Percentiles rank a stretch among this genome's conserved stretches.
Conservation (phyloP, 2,888 invertebrate species). For the Esperia sulphurella region DNA sequence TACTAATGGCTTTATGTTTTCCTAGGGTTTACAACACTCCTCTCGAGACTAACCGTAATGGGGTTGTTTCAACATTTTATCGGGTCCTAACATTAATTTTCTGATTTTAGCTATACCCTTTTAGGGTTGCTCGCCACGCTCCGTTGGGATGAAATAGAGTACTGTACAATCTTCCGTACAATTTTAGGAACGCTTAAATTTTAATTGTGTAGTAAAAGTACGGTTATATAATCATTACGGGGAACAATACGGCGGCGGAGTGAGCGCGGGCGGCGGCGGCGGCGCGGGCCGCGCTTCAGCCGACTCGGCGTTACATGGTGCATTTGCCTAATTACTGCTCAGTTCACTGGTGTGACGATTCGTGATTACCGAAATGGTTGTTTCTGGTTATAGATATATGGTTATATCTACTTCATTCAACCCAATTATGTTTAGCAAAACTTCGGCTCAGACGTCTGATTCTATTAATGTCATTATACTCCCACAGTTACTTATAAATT, state of each 20-base stretch:
- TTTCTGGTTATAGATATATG: constrained; percentile 49
- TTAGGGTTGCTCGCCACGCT: constrained; percentile 50
- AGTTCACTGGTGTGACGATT: constrained; percentile 68
- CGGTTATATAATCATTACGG: constrained; percentile 73
- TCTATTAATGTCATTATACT: constrained; percentile 16
- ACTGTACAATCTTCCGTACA: constrained; percentile 56
- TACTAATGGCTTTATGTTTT: constrained; percentile 35
- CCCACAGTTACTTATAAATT: constrained; percentile 41
- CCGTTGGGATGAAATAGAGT: constrained; percentile 59
- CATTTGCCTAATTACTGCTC: constrained; percentile 73
- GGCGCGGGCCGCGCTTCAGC: constrained; percentile 24
- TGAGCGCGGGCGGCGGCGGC: constrained; percentile 23
- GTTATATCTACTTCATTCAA: constrained; percentile 42
- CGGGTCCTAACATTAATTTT: constrained; percentile 33
- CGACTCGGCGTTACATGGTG: constrained; percentile 62
- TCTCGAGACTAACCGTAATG: constrained; percentile 20
- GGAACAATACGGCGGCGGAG: constrained; percentile 57
- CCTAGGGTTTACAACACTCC: constrained; percentile 25
- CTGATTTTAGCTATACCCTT: constrained; percentile 45
- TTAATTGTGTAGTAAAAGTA: constrained; percentile 76
- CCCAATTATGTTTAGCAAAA: constrained; percentile 39
- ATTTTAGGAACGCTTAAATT: constrained; percentile 74
- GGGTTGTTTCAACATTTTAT: constrained; percentile 25
- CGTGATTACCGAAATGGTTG: constrained; percentile 63
- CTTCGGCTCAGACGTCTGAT: constrained; percentile 21